Conservation (phyloP, 2,797 vertebrate genomes). For the Gymnothorax reevesii region DNA sequence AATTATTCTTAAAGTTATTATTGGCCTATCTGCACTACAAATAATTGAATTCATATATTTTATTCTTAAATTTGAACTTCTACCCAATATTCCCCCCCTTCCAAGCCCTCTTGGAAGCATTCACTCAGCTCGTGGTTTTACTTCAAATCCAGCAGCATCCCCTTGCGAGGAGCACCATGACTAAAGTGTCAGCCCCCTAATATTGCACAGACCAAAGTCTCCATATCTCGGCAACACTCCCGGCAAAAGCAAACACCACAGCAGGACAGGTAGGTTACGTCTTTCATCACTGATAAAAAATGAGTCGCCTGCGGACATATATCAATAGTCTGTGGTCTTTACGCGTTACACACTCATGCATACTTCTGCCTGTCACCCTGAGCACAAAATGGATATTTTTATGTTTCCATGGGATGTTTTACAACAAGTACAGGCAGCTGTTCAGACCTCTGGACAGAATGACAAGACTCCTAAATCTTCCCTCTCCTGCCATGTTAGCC, state of each 20-base stretch:
- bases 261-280: neutral
- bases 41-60: too few species aligned
- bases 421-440: neutral
- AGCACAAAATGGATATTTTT: slow-evolving; percentile 22
- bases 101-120: too few species aligned
- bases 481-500: neutral
- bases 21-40: too few species aligned
- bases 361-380: neutral
- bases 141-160: neutral
- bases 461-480: slow-evolving; percentile 5
- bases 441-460: slow-evolving; percentile 10
- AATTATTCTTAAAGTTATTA: too few species aligned
- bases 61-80: too few species aligned
- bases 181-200: neutral
- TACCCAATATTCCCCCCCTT: too few species aligned
- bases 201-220: neutral
- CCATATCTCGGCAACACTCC: neutral
- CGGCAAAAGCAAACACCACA: neutral
- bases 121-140: neutral
- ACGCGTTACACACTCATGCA: neutral
- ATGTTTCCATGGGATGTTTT: neutral
- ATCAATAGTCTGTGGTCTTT: neutral
- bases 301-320: neutral
- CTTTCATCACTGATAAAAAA: slow-evolving; percentile 5
- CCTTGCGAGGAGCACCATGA: neutral